Evolutionary conservation across 1,140 invertebrate species (phyloP).

Genomic region (Lepeophtheirus salmonis): DNA sequence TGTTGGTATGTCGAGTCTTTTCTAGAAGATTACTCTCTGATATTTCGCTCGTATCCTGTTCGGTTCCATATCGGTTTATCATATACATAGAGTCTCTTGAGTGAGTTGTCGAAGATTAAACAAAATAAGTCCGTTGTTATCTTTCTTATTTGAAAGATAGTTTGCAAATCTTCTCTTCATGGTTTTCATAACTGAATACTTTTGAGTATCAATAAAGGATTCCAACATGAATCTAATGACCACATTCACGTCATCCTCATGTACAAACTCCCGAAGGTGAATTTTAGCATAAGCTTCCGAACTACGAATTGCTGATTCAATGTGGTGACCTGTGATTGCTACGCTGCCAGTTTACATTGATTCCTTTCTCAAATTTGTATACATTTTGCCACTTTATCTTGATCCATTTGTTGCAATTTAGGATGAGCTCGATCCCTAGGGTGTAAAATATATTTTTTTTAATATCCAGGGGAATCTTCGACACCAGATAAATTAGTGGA

Average conservation of each 20-base stretch:
- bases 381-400: constrained; percentile 93
- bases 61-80: constrained; percentile 50
- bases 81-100: constrained; percentile 74
- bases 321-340: constrained; percentile 93
- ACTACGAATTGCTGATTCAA: constrained; percentile 95
- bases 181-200: constrained; percentile 85
- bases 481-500: constrained; percentile 30
- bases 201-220: constrained; percentile 95
- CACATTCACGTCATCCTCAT: constrained; percentile 90
- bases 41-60: constrained; percentile 56
- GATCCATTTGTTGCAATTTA: constrained; percentile 72
- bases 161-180: constrained; percentile 87
- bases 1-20: constrained; percentile 76
- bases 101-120: constrained; percentile 85
- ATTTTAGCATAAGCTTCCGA: constrained; percentile 89
- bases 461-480: constrained; percentile 74
- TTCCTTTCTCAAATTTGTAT: constrained; percentile 80
- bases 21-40: constrained; percentile 77
- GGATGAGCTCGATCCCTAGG: constrained; percentile 81
- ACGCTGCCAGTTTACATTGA: constrained; percentile 84
- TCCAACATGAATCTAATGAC: constrained; percentile 91
- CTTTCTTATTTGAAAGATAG: constrained; percentile 80
- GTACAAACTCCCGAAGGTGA: constrained; percentile 77
- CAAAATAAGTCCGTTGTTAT: constrained; percentile 86
- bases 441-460: constrained; percentile 95